Conservation (phyloP, 23 tunicate genomes). For the Aplidium turbinatum region DNA sequence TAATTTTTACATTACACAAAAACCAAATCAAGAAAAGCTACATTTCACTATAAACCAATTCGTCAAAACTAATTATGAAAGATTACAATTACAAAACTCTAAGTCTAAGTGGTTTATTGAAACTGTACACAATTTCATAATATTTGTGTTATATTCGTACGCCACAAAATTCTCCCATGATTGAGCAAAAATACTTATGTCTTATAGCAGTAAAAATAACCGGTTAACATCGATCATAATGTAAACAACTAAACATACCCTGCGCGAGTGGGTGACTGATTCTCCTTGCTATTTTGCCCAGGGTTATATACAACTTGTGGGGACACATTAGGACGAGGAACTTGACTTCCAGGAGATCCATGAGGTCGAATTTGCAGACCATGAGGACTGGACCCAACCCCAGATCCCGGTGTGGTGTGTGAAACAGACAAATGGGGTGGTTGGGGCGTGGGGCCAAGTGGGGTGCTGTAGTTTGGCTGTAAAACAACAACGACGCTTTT, state of each 20-base stretch:
- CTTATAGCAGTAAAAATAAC: too few species aligned
- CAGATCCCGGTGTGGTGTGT: slow-evolving; percentile 48
- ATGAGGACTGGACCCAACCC: slow-evolving; percentile 61
- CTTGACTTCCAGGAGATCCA: slow-evolving; percentile 6
- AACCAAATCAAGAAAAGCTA: too few species aligned
- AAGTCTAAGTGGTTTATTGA: too few species aligned
- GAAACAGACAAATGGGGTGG: slow-evolving; percentile 58
- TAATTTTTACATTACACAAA: too few species aligned
- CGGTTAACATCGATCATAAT: neutral
- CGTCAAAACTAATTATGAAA: too few species aligned
- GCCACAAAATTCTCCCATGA: too few species aligned
- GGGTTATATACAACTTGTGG: slow-evolving; percentile 42
- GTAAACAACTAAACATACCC: slow-evolving; percentile 11
- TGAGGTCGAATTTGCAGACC: slow-evolving; percentile 16
- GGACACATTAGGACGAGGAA: slow-evolving; percentile 50
- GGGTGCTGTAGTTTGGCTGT: slow-evolving; percentile 95
- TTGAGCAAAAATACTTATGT: too few species aligned
- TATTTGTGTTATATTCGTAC: too few species aligned
- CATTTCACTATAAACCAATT: too few species aligned
- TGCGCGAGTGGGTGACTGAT: slow-evolving; percentile 41
- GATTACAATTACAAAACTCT: too few species aligned
- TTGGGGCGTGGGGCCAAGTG: slow-evolving; percentile 71
- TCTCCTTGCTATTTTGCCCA: slow-evolving; percentile 54
- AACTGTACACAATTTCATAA: too few species aligned
- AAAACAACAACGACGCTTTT: too few species aligned